Base-by-base conservation (phyloP, 2,888 invertebrate species). In the Ceriagrion tenellum region DNA sequence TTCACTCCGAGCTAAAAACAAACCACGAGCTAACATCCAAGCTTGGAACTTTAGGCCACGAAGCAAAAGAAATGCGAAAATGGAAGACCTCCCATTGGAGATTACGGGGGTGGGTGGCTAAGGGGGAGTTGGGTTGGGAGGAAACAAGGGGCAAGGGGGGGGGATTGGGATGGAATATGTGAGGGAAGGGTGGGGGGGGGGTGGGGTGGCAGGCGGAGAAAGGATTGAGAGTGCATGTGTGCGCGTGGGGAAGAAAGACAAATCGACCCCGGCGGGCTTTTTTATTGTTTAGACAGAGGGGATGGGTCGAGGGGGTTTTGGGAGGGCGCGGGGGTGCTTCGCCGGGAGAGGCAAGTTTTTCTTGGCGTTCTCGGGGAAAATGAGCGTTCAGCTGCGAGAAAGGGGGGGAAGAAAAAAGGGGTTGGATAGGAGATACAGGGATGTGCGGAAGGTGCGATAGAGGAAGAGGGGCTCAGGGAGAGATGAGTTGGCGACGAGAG, bases 241-340 rank as follows among this genome's bases (percentile, higher is more conserved):
- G 69, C 26, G 69, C 23, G 26, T 16, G 35, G 81, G n/a, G 81
- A 81, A 81, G 81, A 81, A 18, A 81, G 81, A 81, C 18, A 81
- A 35, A 81, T 81, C 81, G 81, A 16, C 35, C 30, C 81, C 69
- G 23, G 69, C 23, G 69, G 69, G n/a, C 69, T 69, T n/a, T n/a
- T 59, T 81, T 81, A 81, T 81, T 81, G 81, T 81, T 81, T 81
- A 35, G 81, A 81, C 81, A 81, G 81, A 35, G 81, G 81, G 81
- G 35, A 6, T 47, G 69, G 69, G 69, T 13, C 30, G 81, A n/a
- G 69, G n/a, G 26, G 69, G 6, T 18, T n/a, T n/a, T n/a, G 69
- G n/a, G n/a, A 47, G 8, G 69, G 69, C 2, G 47, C 8, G 47
- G 47, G 23, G 26, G 69, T 69, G 69, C 69, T 69, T 69, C n/a